These are phyloP conservation scores for Sebastes itinus DNA, from an alignment of 2,797 vertebrate genomes.

Conservation along the genomic window DNA sequence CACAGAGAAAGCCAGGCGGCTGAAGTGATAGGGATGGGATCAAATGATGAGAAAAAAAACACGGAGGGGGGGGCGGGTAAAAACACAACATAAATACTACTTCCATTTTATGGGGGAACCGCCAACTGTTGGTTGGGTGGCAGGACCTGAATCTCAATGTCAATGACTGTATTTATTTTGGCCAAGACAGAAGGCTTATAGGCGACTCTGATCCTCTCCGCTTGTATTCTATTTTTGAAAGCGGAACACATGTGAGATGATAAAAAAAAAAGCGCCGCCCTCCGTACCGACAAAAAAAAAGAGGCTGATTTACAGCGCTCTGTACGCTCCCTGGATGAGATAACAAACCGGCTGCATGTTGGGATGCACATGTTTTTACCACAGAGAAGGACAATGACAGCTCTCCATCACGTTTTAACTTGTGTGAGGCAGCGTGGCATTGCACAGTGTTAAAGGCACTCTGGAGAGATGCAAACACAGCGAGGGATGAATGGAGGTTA, in stretches of 20 bases:
- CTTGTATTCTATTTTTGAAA: slow-evolving; percentile 58
- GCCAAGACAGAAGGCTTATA: slow-evolving; percentile 37
- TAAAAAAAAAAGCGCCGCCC: slow-evolving; percentile 37
- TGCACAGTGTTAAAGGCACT: slow-evolving; percentile 58
- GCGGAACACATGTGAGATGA: slow-evolving; percentile 57
- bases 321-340: slow-evolving; percentile 49
- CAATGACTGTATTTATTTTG: slow-evolving; percentile 40
- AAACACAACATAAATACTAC: slow-evolving; percentile 72
- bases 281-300: neutral
- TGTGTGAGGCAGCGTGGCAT: slow-evolving; percentile 49
- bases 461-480: slow-evolving; percentile 68
- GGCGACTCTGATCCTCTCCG: slow-evolving; percentile 21
- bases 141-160: slow-evolving; percentile 70
- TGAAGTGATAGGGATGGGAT: slow-evolving; percentile 68
- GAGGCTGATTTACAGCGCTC: slow-evolving; percentile 27
- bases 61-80: neutral
- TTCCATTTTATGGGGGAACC: slow-evolving; percentile 58
- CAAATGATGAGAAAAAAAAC: slow-evolving; percentile 24
- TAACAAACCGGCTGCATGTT: slow-evolving; percentile 49
- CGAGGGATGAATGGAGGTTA: slow-evolving; percentile 71
- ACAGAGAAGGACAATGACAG: slow-evolving; percentile 68
- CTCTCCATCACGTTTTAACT: slow-evolving; percentile 70
- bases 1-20: slow-evolving; percentile 76
- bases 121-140: slow-evolving; percentile 64
- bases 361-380: slow-evolving; percentile 62